Conservation (phyloP, 2,113 vertebrate species). For the Monopterus albus region DNA sequence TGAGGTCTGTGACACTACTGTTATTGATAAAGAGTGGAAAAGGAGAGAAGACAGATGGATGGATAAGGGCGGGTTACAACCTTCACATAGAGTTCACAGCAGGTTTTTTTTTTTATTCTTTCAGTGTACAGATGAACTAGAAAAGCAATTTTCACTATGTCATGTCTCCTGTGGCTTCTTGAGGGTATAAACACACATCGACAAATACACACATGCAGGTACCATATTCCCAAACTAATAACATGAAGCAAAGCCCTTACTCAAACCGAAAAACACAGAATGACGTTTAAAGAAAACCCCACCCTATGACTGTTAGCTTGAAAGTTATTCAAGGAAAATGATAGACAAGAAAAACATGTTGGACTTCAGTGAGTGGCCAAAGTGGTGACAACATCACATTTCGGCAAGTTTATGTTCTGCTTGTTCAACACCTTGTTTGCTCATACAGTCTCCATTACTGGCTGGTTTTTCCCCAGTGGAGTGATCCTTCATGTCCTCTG, state of each 20-base stretch:
- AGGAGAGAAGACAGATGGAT: background rate
- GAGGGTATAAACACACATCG: conserved; percentile 6
- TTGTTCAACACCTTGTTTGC: no score
- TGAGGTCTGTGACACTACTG: conserved; percentile 1
- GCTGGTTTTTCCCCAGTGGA: no score
- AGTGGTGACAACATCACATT: background rate
- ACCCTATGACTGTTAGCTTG: no score
- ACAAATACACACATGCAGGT: background rate
- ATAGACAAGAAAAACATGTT: conserved; percentile 12
- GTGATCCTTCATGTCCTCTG: no score
- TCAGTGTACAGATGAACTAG: conserved; percentile 3
- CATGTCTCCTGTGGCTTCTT: conserved; percentile 2
- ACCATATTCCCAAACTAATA: conserved; percentile 15
- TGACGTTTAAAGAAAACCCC: conserved; percentile 40
- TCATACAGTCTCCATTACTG: no score
- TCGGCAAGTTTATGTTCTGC: no score
- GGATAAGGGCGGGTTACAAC: background rate
- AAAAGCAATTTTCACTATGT: conserved; percentile 30
- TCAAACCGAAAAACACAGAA: conserved; percentile 1
- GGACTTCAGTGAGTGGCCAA: no score
- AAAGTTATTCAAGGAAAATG: no score
- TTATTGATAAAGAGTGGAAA: conserved; percentile 2
- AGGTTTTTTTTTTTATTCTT: conserved; percentile 9
- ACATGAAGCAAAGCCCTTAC: conserved; percentile 1
- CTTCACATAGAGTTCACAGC: background rate